Conservation (phyloP, 1,140 invertebrate species). For the Lasioglossum baleicum region DNA sequence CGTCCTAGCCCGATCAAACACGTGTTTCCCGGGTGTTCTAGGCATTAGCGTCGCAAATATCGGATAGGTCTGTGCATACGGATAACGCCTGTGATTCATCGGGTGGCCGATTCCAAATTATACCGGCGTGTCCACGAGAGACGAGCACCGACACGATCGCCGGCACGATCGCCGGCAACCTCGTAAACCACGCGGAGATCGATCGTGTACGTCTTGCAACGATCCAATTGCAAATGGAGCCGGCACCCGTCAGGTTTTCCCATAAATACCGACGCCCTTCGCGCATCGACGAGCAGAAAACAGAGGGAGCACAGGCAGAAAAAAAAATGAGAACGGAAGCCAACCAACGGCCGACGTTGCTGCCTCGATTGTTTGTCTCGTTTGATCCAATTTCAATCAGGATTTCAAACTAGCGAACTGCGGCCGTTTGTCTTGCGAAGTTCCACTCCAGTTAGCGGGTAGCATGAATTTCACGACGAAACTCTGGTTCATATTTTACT, state of each 20-base stretch:
- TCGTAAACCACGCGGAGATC: conserved; percentile 49
- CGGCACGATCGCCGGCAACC: conserved; percentile 5
- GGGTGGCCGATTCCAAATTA: conserved; percentile 32
- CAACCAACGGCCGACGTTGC: conserved; percentile 11
- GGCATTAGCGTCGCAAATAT: conserved; percentile 37
- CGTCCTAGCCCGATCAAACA: not conserved
- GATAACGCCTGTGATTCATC: conserved; percentile 49
- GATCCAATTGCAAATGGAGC: conserved; percentile 59
- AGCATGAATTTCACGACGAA: conserved; percentile 41
- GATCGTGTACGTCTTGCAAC: conserved; percentile 51
- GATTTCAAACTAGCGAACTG: conserved; percentile 38
- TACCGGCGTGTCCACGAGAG: conserved; percentile 15
- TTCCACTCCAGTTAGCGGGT: conserved; percentile 48
- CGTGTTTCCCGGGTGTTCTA: not conserved
- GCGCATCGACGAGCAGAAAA: not conserved
- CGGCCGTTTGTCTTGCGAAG: conserved; percentile 56
- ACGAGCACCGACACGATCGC: conserved; percentile 31
- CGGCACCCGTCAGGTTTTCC: conserved; percentile 13
- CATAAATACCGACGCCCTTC: conserved; percentile 38
- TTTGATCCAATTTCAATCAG: conserved; percentile 65
- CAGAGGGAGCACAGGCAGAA: not conserved
- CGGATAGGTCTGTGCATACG: not conserved
- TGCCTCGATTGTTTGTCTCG: conserved; percentile 59
- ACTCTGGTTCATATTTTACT: conserved; percentile 51
- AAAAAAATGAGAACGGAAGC: not conserved